These are phyloP conservation scores for Agelaius phoeniceus DNA, from an alignment of 2,113 vertebrate genomes.

Conservation along the genomic window DNA sequence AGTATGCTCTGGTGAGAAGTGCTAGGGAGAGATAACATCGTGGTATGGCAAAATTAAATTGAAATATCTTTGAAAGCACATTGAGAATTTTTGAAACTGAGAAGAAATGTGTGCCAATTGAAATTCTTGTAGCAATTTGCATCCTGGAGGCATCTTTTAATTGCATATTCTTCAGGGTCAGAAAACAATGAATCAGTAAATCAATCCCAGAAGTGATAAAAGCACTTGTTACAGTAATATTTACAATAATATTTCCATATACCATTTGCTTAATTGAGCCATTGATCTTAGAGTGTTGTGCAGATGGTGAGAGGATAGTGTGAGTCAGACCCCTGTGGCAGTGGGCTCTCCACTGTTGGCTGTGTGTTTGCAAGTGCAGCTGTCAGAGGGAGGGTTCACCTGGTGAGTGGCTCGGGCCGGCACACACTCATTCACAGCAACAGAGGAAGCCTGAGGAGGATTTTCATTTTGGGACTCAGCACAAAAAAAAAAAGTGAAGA, in stretches of 20 bases:
- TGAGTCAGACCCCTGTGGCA: neutral
- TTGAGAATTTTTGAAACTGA: neutral
- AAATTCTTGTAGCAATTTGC: neutral
- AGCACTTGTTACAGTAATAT: neutral
- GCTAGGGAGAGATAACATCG: neutral
- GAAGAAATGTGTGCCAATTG: neutral
- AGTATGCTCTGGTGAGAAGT: neutral
- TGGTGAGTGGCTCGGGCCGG: neutral
- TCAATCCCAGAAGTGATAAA: neutral
- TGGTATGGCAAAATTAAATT: neutral
- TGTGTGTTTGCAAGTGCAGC: neutral
- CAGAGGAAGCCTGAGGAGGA: neutral
- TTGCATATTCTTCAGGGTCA: neutral
- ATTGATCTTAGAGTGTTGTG: neutral
- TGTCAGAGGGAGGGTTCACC: neutral
- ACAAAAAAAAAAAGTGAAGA: neutral
- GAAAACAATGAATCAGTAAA: conserved; percentile 13
- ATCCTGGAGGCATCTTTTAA: neutral
- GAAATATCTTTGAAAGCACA: neutral
- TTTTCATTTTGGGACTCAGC: neutral
- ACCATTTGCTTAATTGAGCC: neutral
- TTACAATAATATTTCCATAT: neutral
- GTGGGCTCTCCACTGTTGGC: neutral
- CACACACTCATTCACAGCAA: neutral
- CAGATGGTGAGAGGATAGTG: neutral